Evolutionary conservation across 2,797 vertebrate genomes (phyloP), one percentile per base, ranked within the genome.

Genomic region (Tangara arthus): DNA sequence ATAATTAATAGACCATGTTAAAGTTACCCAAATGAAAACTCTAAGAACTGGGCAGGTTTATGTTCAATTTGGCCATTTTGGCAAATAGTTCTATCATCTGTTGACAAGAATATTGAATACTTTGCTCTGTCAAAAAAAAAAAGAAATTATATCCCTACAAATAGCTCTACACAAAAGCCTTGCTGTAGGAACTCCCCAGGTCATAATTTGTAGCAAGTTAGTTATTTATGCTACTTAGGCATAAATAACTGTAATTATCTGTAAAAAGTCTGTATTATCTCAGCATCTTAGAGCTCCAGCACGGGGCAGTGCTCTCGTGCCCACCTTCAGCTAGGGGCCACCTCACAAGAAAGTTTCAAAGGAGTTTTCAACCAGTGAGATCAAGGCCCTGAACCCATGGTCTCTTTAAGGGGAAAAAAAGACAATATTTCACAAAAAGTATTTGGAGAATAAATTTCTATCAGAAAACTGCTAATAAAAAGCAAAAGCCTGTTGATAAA

Each of bases 1-100:
- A 94, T 93, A 77, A 94, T 95, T 95, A 97, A 93, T 57, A 96
- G 85, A 63, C 35, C 79, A 20, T 61, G 71, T 89, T 97, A 89
- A 96, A 94, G 44, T 83, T 89, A 95, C 82, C 66, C 87, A 96
- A 95, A 92, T 82, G 53, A 87, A 85, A 94, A 64, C 68, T 93
- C 57, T 11, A 66, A 17, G 94, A 96, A 52, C 18, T 69, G n/a
- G 35, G 44, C 41, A 63, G 73, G n/a, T 81, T 96, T 87, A 56
- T 9, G 5, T 65, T 86, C n/a, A 39, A 90, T 72, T 63, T 91
- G 63, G n/a, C 52, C 65, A 34, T 68, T 89, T 92, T 92, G 26
- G 60, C 57, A 92, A 92, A 95, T 94, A 95, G 23, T 92, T 91
- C 82, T 84, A 49, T 77, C 63, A 24, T 57, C 83, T 30, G 23